These are phyloP conservation scores for Agrotis exclamationis DNA, from an alignment of 2,888 invertebrate species.

Conservation along the genomic window DNA sequence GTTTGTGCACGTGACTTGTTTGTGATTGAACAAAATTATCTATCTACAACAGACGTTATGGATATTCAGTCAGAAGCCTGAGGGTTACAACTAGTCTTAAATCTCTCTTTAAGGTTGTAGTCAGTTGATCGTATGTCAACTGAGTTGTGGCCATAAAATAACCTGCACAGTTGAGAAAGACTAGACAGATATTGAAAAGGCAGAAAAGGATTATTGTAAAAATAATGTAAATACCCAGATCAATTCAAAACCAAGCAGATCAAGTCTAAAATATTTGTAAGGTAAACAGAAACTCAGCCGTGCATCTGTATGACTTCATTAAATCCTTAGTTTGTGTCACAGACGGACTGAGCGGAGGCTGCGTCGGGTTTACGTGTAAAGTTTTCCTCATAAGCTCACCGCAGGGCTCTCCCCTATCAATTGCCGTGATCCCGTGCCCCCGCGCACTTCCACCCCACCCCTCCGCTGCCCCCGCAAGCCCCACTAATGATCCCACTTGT, in stretches of 20 bases:
- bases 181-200: neutral
- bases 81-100: neutral
- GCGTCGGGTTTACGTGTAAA: slow-evolving; percentile 85
- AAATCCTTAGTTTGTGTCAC: slow-evolving; percentile 68
- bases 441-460: slow-evolving; percentile 41
- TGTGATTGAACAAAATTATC: slow-evolving; percentile 23
- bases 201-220: neutral
- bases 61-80: neutral
- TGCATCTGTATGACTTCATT: slow-evolving; percentile 79
- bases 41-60: neutral
- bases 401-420: slow-evolving; percentile 89
- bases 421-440: slow-evolving; percentile 76
- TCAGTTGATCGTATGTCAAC: no score
- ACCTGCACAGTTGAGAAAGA: neutral
- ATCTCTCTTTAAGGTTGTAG: neutral
- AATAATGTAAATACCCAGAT: slow-evolving; percentile 3
- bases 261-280: slow-evolving; percentile 31
- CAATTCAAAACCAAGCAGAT: neutral
- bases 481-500: slow-evolving; percentile 90
- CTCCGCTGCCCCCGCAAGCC: slow-evolving; percentile 70
- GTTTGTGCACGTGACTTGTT: slow-evolving; percentile 52
- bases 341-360: slow-evolving; percentile 73
- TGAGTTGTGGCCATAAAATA: no score
- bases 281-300: slow-evolving; percentile 43
- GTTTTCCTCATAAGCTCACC: slow-evolving; percentile 89